Evolutionary conservation across 2,797 vertebrate species (phyloP).

Genomic region (Prunella strophiata): DNA sequence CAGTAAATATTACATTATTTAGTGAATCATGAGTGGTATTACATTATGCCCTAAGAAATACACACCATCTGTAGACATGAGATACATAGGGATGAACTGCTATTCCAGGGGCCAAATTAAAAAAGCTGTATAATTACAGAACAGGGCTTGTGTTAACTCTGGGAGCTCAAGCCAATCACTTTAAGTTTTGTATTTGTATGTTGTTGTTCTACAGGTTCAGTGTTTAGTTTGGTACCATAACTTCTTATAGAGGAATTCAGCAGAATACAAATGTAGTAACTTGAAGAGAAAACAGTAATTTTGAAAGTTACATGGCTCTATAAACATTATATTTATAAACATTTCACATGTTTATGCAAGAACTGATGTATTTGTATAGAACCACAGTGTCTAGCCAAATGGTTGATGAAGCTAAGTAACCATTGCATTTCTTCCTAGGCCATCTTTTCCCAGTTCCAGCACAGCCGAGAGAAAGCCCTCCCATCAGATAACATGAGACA

Average conservation of each 20-base stretch:
- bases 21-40: neutral
- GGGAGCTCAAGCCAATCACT: neutral
- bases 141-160: neutral
- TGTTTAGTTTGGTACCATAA: neutral
- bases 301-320: neutral
- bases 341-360: neutral
- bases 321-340: neutral
- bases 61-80: neutral
- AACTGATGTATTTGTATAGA: neutral
- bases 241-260: neutral
- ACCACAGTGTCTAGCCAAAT: neutral
- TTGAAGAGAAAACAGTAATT: neutral
- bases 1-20: neutral
- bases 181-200: neutral
- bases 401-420: neutral
- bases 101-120: neutral
- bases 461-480: slow-evolving; percentile 93
- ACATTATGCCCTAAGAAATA: neutral
- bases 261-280: neutral
- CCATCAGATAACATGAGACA: slow-evolving; percentile 94
- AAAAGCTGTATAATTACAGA: neutral
- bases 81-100: neutral
- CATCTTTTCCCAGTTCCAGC: slow-evolving; percentile 97
- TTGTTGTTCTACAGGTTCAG: neutral
- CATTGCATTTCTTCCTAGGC: slow-evolving; percentile 73